phyloP scores from a whole-genome alignment of 2,113 vertebrate species.

The Carassius carassius region DNA sequence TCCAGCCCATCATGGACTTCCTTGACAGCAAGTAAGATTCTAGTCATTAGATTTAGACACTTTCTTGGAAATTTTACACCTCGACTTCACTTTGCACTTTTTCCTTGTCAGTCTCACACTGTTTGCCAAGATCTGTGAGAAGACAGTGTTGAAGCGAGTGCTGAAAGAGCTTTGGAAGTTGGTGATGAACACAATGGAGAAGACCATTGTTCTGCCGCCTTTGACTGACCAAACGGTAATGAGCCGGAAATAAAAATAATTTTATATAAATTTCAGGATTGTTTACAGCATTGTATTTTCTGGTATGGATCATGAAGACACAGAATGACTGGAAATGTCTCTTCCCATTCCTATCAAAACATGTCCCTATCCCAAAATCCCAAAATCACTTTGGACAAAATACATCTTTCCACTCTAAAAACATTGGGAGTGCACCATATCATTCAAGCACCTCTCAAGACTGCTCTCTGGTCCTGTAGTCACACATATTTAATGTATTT shows the following conservation, averaged over 20 bases:
- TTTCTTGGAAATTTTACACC: not conserved
- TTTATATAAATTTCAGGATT: not conserved
- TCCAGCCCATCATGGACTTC: constrained; percentile 98
- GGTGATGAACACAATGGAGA: constrained; percentile 99
- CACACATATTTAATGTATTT: constrained; percentile 8
- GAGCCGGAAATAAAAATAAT: constrained; percentile 4
- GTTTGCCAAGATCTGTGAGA: constrained; percentile 98
- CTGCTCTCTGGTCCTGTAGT: constrained; percentile 71
- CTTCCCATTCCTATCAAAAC: constrained; percentile 46
- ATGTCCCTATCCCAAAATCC: constrained; percentile 44
- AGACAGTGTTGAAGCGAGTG: constrained; percentile 97
- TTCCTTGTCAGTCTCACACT: constrained; percentile 82
- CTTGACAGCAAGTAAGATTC: constrained; percentile 95
- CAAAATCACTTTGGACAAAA: constrained; percentile 49
- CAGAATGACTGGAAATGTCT: not conserved
- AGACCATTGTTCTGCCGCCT: constrained; percentile 92
- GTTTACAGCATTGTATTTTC: constrained; percentile 26
- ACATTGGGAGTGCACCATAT: constrained; percentile 75
- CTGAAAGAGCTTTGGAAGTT: constrained; percentile 98
- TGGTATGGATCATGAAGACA: constrained; percentile 10
- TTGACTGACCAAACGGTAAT: constrained; percentile 97
- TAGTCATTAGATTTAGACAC: not conserved
- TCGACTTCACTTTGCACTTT: not conserved
- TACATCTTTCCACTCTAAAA: constrained; percentile 68
- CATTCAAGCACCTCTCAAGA: constrained; percentile 74